A percentile compares a stretch with the other conserved stretches of the same genome.
These are phyloP conservation scores for Caerostris darwini DNA, from an alignment of 1,140 invertebrate species.

Conservation along the genomic window DNA sequence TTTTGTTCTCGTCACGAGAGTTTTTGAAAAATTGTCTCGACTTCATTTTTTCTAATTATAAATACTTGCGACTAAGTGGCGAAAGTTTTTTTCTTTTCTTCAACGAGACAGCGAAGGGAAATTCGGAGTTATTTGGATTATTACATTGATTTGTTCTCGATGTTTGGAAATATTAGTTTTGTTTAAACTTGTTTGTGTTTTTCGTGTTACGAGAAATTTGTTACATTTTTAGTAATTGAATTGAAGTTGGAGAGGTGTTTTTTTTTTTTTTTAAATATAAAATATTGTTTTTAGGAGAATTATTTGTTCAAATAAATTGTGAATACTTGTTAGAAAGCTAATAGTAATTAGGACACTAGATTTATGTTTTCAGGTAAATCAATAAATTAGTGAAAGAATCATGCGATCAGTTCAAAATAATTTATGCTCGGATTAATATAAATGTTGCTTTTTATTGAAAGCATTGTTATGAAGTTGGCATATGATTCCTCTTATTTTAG, in stretches of 20 bases:
- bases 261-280: no score
- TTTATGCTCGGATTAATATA: no score
- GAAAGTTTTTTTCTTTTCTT: conserved; percentile 12
- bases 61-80: conserved; percentile 1
- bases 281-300: not conserved
- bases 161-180: conserved; percentile 1
- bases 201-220: not conserved
- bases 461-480: no score
- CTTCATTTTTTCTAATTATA: conserved; percentile 29
- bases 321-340: not conserved
- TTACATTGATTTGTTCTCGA: not conserved
- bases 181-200: not conserved
- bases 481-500: no score
- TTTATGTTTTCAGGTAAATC: no score
- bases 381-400: no score
- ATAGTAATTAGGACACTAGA: not conserved
- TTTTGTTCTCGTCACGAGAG: conserved; percentile 24
- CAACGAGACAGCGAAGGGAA: no score
- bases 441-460: no score
- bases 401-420: no score
- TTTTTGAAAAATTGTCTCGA: not conserved
- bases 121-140: no score
- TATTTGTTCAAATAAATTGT: not conserved
- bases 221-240: not conserved
- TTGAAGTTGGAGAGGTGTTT: not conserved